A percentile compares a stretch with the other conserved stretches of the same genome.
Conservation (phyloP, 1,140 invertebrate genomes). For the Drosophila seguyi region DNA sequence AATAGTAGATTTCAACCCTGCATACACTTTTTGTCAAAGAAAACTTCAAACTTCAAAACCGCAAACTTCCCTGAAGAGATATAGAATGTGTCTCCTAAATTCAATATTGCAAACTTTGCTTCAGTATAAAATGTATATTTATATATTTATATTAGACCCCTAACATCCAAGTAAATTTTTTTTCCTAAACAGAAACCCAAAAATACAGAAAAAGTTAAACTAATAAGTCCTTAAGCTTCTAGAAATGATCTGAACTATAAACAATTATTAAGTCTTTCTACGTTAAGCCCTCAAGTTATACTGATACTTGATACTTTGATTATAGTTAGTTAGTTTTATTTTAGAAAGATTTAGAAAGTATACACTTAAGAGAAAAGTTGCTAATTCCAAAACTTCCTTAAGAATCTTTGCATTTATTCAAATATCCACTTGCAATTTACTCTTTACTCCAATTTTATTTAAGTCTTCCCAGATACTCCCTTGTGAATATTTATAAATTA, state of each 20-base stretch:
- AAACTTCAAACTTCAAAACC: neutral
- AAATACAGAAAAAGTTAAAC: no score
- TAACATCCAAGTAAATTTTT: no score
- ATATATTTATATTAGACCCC: no score
- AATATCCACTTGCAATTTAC: neutral
- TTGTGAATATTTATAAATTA: neutral
- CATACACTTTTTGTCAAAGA: neutral
- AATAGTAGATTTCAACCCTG: neutral
- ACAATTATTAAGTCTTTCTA: no score
- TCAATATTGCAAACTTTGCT: no score
- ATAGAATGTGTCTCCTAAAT: no score
- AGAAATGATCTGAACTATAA: neutral
- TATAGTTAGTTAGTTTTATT: no score
- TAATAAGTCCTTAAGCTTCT: neutral
- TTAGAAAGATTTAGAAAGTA: no score
- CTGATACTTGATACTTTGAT: no score
- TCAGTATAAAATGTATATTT: no score
- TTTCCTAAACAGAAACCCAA: no score
- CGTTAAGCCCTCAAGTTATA: neutral
- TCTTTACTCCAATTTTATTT: neutral
- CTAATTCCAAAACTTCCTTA: neutral
- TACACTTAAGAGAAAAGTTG: no score
- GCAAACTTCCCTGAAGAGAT: neutral
- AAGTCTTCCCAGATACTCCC: neutral
- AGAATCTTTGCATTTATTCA: neutral